Evolutionary conservation across 2,797 vertebrate species (phyloP), one percentile per base, ranked within the genome.

Genomic region (Somateria mollissima): DNA sequence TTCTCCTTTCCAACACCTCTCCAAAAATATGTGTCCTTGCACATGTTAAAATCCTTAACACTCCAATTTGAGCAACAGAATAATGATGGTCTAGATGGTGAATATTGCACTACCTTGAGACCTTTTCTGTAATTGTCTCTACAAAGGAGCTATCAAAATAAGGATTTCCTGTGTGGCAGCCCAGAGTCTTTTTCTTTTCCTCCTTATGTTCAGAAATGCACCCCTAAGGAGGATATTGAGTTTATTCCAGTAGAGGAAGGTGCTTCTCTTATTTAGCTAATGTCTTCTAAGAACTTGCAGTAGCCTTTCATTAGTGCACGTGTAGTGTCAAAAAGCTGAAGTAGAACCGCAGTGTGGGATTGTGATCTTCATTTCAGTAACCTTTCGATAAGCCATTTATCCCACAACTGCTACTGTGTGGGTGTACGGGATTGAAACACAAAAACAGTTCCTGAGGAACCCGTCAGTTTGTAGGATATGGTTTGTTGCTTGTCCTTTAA

Each of bases 321-420:
- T 37, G 71, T 60, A 11, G 37, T 22, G 34, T 61, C 53, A 51
- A 32, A 64, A 51, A 81, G 41, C 69, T 64, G 41, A 77, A 21
- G 58, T 62, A 7, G 84, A 58, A 28, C 51, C 37, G 3, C 47
- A 8, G 36, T 3, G n/a, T 67, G 65, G 75, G 79, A 36, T 56
- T 21, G 61, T 71, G 27, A n/a, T 82, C 86, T 91, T 85, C 11
- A 3, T 92, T 94, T 66, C 82, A 90, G 43, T 81, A 61, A 56
- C 45, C 30, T 64, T 39, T 36, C 39, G 27, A 12, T 62, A 28
- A 86, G 58, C 86, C 43, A 6, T 94, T 89, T 65, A 51, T 92
- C 62, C 89, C 92, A 21, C 10, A 28, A 5, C 51, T 69, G 70
- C 62, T 91, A 8, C 1, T 18, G 22, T 45, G 54, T 61, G 64